Conservation (phyloP, 2,113 vertebrate genomes). For the Strigops habroptila region DNA sequence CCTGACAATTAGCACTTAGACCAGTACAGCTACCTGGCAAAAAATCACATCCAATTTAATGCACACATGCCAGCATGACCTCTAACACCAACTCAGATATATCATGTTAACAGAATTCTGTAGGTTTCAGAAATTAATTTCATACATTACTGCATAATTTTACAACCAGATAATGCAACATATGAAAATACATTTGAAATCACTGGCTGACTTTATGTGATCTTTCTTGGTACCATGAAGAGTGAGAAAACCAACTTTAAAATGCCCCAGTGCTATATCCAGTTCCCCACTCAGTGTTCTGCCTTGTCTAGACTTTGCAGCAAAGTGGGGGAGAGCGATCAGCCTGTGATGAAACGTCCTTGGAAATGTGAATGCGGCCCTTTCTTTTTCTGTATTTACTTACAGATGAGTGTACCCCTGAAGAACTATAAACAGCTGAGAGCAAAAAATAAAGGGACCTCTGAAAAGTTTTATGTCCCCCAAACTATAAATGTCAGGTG, state of each 20-base stretch:
- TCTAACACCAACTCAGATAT: neutral
- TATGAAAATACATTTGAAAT: neutral
- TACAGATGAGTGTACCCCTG: conserved; percentile 20
- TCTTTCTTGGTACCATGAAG: neutral
- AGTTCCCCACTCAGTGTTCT: neutral
- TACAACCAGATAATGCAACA: neutral
- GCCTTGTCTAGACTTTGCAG: neutral
- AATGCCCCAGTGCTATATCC: neutral
- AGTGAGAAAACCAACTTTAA: neutral
- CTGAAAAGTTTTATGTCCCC: conserved; percentile 38
- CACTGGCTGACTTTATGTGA: neutral
- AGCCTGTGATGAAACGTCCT: conserved; percentile 27
- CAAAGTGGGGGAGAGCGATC: conserved; percentile 26
- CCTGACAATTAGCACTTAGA: neutral
- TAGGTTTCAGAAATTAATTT: neutral
- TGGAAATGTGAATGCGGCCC: neutral
- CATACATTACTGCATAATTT: neutral
- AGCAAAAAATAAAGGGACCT: conserved; percentile 46
- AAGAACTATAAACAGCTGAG: conserved; percentile 31
- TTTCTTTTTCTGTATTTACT: conserved; percentile 37
- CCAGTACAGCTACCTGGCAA: neutral
- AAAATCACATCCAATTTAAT: neutral
- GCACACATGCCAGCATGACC: neutral
- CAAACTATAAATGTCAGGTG: conserved; percentile 33
- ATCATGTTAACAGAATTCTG: neutral